Base-by-base conservation (phyloP, 2,888 invertebrate species). In the Nemoura dubitans region DNA sequence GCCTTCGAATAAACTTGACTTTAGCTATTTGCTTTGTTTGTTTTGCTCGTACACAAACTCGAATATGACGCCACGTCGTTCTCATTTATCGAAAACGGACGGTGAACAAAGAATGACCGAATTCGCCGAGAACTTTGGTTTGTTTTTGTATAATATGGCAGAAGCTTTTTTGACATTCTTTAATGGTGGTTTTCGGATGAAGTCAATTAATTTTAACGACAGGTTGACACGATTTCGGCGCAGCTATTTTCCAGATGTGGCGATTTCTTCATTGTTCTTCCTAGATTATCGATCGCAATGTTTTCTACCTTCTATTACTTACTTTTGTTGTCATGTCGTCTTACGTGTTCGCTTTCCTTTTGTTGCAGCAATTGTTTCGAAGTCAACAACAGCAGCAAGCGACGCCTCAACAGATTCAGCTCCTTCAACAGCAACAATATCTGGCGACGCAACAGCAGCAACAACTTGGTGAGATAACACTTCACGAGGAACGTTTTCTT, bases 291-390 rank as follows among this genome's bases (percentile, higher is more conserved):
- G 21, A 59, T 10, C 59, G 59, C 36, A 36, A 59, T 59, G 59
- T 59, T 36, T 59, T 3, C 21, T 7, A 59, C 1, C 59, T 59
- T 59, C 2, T 21, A 59, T 78, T n/a, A 0, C 26, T 28, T 26
- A 6, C 78, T 2, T 28, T 26, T 1, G 29, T 81, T 28, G 30
- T 21, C 29, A 0, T 30, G 28, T 7, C n/a, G n/a, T 10, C 83
- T 86, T 26, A 86, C 82, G 43, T 84, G 0, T 86, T 28, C 87
- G 83, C 86, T 88, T 89, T 88, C 89, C 88, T 89, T 88, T 89
- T 87, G 91, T 95, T 95, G 30, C 93, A 97, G 97, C 97, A 97
- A 95, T 92, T 97, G 90, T 97, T 97, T 93, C 95, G 97, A 91
- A 96, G 96, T 92, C 97, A 97, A 92, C 96, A 95, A 90, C 95